Evolutionary conservation across 2,797 vertebrate genomes (phyloP).

Genomic region (Sardinella longiceps): DNA sequence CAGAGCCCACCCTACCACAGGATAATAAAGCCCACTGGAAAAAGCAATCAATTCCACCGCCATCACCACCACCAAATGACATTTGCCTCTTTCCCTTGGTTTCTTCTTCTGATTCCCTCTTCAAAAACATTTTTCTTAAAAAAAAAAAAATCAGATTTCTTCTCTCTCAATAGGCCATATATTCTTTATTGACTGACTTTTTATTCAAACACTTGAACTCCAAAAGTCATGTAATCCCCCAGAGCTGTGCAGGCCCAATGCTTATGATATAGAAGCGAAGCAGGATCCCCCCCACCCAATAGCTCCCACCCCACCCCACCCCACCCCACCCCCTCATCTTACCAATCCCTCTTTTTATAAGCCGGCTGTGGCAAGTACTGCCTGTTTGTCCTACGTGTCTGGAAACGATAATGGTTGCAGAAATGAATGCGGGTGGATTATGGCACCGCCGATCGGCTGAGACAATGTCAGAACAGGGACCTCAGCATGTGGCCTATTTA

Average conservation of each 20-base stretch:
- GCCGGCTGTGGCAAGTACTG: constrained; percentile 44
- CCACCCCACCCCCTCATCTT: constrained; percentile 32
- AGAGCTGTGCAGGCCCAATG: constrained; percentile 29
- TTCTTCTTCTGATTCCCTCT: not conserved
- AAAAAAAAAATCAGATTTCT: not conserved
- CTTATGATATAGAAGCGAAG: constrained; percentile 45
- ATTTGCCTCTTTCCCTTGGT: not conserved
- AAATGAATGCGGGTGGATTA: constrained; percentile 69
- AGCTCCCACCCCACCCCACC: constrained; percentile 40
- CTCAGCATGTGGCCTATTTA: constrained; percentile 75
- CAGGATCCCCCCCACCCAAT: constrained; percentile 35
- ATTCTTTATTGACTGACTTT: constrained; percentile 30
- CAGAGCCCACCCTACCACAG: constrained; percentile 27
- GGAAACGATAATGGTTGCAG: constrained; percentile 68
- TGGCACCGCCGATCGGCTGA: constrained; percentile 62
- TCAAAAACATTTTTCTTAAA: not conserved
- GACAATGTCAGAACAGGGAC: constrained; percentile 73
- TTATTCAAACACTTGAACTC: constrained; percentile 38
- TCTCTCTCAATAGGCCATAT: not conserved
- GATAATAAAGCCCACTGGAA: not conserved
- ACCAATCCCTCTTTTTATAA: constrained; percentile 45
- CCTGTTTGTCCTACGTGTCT: constrained; percentile 62
- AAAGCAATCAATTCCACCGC: not conserved
- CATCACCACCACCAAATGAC: not conserved
- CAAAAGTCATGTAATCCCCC: constrained; percentile 53